Evolutionary conservation across 2,888 invertebrate genomes (phyloP), one percentile per base, ranked within the genome.

Genomic region (Microctonus aethiopoides): DNA sequence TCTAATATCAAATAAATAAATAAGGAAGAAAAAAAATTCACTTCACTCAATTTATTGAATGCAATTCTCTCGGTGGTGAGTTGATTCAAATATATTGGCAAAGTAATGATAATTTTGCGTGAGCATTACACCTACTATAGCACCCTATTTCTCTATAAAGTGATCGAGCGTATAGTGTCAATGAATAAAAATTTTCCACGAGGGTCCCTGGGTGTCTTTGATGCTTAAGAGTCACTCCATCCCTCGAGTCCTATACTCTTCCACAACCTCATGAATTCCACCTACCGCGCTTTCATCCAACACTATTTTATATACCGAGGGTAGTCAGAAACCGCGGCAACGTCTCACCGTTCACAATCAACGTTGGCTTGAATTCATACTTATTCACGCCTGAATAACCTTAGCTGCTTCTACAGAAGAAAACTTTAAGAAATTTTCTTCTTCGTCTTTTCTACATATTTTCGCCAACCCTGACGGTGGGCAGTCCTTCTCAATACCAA

Each of bases 101-200:
- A 34, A 61, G 52, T 36, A 29, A 52, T 64, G 67, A 71, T 67
- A 60, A 67, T 63, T 63, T 70, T 36, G 51, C n/a, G 52, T 52
- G 32, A 65, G 52, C 3, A 69, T n/a, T n/a, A 64, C 60, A 65
- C 60, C 60, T 69, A 60, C 61, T 52, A 36, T 16, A 26, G n/a
- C 41, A 34, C 65, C 59, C 52, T 41, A n/a, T n/a, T n/a, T 57
- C 34, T 29, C 32, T 32, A 39, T 54, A 80, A 82, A 79, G 80
- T 79, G 77, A 81, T 82, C 78, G 78, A 74, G 78, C 79, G 80
- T 81, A 78, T 80, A 81, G 83, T 84, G 85, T 84, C 84, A 84
- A 86, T 85, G 85, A 85, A 86, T 85, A 84, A 84, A 84, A 85
- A 85, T 84, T 84, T 83, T 80, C 78, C 80, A 78, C 74, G 77